A percentile compares a stretch with the other conserved stretches of the same genome.
Evolutionary conservation across 2,797 vertebrate genomes (phyloP).

Genomic region (Phrynocephalus guinanensis): DNA sequence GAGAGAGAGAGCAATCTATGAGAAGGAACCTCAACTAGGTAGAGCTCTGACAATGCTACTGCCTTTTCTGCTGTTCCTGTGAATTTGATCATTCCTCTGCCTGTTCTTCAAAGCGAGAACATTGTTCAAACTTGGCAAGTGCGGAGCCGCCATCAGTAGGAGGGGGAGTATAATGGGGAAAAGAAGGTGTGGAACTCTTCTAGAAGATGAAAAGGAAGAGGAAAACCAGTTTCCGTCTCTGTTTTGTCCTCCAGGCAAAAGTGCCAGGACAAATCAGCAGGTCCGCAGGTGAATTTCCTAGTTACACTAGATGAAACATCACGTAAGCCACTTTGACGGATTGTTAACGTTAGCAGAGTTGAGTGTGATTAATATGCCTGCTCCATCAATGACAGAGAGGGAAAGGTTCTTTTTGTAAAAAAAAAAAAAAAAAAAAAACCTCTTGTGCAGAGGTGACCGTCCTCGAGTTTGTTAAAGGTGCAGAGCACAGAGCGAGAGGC

Average conservation of each 20-base stretch:
- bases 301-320: constrained; percentile 88
- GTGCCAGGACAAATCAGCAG: constrained; percentile 84
- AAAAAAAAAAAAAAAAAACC: constrained; percentile 71
- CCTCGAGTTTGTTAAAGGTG: constrained; percentile 62
- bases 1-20: too few species aligned
- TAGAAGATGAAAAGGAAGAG: background rate
- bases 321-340: constrained; percentile 86
- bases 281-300: constrained; percentile 86
- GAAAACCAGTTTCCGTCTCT: constrained; percentile 63
- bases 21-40: background rate
- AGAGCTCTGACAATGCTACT: background rate
- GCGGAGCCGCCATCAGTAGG: constrained; percentile 11
- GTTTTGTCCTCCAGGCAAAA: constrained; percentile 81
- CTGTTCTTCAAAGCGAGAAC: constrained; percentile 55
- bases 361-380: constrained; percentile 94
- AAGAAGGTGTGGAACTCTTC: constrained; percentile 38
- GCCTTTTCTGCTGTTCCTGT: background rate
- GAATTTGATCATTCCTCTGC: background rate
- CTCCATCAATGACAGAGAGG: constrained; percentile 84
- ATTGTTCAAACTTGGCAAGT: constrained; percentile 24
- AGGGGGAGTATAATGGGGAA: background rate
- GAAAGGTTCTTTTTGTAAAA: constrained; percentile 74
- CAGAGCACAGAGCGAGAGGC: background rate
- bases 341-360: constrained; percentile 91
- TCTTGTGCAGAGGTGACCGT: constrained; percentile 78